Percentiles rank a stretch among this genome's conserved stretches.
Conservation (phyloP, 2,113 vertebrate genomes). For the Prinia subflava region DNA sequence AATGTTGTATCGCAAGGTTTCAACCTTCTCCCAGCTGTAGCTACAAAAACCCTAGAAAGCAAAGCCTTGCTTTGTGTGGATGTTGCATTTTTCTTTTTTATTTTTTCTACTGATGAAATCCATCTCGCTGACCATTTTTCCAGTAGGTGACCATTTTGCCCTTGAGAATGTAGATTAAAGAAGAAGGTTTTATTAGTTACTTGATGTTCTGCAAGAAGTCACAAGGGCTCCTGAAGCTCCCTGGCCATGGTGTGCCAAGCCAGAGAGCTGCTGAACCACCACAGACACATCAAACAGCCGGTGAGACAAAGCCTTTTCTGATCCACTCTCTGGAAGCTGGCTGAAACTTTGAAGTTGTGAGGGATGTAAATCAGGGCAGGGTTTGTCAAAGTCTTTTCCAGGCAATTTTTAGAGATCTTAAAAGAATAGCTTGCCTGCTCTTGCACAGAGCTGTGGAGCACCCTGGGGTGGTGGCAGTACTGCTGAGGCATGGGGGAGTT, state of each 20-base stretch:
- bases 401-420: not conserved
- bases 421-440: not conserved
- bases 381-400: not conserved
- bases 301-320: not conserved
- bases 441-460: not conserved
- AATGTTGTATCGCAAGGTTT: not conserved
- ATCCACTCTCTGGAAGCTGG: not conserved
- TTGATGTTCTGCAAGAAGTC: not conserved
- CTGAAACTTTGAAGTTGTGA: not conserved
- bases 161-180: not conserved
- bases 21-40: not conserved
- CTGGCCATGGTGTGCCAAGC: not conserved
- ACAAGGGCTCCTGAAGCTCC: not conserved
- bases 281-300: not conserved
- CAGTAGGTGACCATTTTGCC: not conserved
- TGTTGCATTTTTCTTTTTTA: not conserved
- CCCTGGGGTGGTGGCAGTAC: not conserved
- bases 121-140: not conserved
- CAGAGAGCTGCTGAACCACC: not conserved
- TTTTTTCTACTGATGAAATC: not conserved
- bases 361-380: not conserved
- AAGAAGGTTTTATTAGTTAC: not conserved
- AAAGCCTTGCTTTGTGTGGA: not conserved
- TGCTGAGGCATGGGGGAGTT: not conserved
- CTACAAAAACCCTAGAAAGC: not conserved